Evolutionary conservation across 2,797 vertebrate species (phyloP).

Genomic region (Labeo calbasu): DNA sequence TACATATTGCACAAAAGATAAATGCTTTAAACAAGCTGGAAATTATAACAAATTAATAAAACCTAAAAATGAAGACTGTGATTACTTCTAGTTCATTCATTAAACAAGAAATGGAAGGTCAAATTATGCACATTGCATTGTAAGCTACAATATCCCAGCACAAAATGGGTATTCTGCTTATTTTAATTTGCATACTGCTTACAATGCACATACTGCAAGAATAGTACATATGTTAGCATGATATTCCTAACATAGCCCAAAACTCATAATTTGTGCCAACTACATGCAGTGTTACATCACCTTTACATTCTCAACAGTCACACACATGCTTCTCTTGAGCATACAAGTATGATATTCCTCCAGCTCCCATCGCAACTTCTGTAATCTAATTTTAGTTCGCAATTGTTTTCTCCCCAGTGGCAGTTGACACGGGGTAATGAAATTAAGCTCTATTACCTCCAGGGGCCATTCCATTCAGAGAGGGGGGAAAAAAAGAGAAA

Average conservation of each 20-base stretch:
- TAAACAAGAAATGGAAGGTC: not conserved
- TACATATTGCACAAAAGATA: no score
- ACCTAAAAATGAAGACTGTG: not conserved
- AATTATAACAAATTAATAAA: not conserved
- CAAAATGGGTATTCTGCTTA: not conserved
- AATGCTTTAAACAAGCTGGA: no score
- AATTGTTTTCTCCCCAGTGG: constrained; percentile 71
- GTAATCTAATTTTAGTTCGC: constrained; percentile 71
- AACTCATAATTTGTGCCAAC: constrained; percentile 7
- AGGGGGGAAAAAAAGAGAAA: constrained; percentile 51
- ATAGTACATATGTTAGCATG: not conserved
- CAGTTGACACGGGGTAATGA: constrained; percentile 70
- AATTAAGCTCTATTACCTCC: constrained; percentile 67
- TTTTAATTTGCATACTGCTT: not conserved
- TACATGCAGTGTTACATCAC: constrained; percentile 5
- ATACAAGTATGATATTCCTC: constrained; percentile 23
- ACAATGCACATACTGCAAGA: not conserved
- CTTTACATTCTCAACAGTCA: constrained; percentile 46
- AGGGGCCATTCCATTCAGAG: constrained; percentile 46
- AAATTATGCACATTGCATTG: not conserved
- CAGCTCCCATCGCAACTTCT: constrained; percentile 51
- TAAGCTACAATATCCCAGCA: not conserved
- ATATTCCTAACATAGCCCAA: not conserved
- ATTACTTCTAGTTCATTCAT: no score
- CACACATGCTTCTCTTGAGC: constrained; percentile 32